Conservation (phyloP, 2,888 invertebrate species). For the Lissocephala sabroskyi region DNA sequence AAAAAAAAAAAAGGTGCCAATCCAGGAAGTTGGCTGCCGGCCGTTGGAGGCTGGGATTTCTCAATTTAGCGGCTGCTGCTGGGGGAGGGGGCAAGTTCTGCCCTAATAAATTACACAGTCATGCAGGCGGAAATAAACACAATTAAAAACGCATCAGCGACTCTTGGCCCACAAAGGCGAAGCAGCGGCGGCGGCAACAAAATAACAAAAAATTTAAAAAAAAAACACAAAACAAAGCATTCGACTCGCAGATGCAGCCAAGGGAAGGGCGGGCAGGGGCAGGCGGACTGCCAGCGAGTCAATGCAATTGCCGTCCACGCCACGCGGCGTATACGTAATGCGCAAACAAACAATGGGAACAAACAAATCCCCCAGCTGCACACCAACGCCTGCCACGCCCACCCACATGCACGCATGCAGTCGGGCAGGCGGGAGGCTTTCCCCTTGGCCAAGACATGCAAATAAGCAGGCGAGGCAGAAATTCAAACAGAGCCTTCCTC, state of each 20-base stretch:
- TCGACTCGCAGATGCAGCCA: background rate
- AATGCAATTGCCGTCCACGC: slow-evolving; percentile 9
- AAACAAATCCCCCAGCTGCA: background rate
- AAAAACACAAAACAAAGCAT: slow-evolving; percentile 1
- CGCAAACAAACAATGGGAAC: slow-evolving; percentile 3
- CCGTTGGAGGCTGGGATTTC: no score
- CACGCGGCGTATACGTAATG: slow-evolving; percentile 47
- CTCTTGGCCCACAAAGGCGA: slow-evolving; percentile 17
- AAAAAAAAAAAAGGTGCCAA: slow-evolving; percentile 14
- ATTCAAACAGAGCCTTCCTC: background rate
- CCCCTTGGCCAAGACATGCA: no score
- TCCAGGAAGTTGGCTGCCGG: no score
- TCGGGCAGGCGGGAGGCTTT: no score
- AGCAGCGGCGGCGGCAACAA: slow-evolving; percentile 14
- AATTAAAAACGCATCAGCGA: slow-evolving; percentile 66
- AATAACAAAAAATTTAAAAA: slow-evolving; percentile 1
- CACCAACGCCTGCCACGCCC: background rate
- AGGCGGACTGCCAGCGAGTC: slow-evolving; percentile 7
- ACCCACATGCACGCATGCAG: background rate
- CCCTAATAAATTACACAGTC: slow-evolving; percentile 60
- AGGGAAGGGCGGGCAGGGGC: background rate
- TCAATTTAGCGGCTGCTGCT: slow-evolving; percentile 3
- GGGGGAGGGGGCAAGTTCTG: background rate
- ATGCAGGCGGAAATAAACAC: slow-evolving; percentile 59
- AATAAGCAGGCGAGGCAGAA: background rate